Percentiles rank a stretch among this genome's conserved stretches.
These are phyloP conservation scores for Lethocerus indicus DNA, from an alignment of 1,140 invertebrate genomes.

Conservation along the genomic window DNA sequence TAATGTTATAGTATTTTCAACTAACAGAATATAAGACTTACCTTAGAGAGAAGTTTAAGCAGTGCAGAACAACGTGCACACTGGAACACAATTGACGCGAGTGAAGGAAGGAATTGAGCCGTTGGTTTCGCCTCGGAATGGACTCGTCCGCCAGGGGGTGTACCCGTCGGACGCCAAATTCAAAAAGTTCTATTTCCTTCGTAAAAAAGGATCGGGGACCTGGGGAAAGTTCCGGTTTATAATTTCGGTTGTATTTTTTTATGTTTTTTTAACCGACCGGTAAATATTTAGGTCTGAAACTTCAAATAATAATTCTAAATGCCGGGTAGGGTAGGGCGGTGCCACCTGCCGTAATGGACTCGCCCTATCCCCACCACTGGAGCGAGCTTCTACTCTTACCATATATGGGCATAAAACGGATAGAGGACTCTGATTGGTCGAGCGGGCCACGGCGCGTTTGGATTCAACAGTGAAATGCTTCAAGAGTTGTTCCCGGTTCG, in stretches of 20 bases:
- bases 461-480: slow-evolving; percentile 2
- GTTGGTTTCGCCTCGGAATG: slow-evolving; percentile 21
- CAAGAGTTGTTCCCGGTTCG: not conserved
- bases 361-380: slow-evolving; percentile 24
- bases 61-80: slow-evolving; percentile 9
- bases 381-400: slow-evolving; percentile 41
- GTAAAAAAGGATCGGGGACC: not conserved
- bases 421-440: slow-evolving; percentile 39
- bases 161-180: slow-evolving; percentile 15
- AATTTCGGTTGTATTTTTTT: too few relatives aligned
- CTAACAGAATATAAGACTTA: not conserved
- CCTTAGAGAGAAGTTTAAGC: slow-evolving; percentile 1
- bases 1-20: too few relatives aligned
- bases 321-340: slow-evolving; percentile 9
- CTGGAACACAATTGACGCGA: slow-evolving; percentile 17
- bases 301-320: slow-evolving; percentile 5
- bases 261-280: not conserved
- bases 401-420: slow-evolving; percentile 62
- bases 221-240: too few relatives aligned
- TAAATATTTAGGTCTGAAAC: not conserved
- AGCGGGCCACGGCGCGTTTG: slow-evolving; percentile 12
- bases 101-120: slow-evolving; percentile 14
- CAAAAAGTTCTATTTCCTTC: not conserved
- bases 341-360: slow-evolving; percentile 24
- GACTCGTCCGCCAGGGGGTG: slow-evolving; percentile 23